Evolutionary conservation across 2,888 invertebrate genomes (phyloP), one percentile per base, ranked within the genome.

Genomic region (Abrostola tripartita): DNA sequence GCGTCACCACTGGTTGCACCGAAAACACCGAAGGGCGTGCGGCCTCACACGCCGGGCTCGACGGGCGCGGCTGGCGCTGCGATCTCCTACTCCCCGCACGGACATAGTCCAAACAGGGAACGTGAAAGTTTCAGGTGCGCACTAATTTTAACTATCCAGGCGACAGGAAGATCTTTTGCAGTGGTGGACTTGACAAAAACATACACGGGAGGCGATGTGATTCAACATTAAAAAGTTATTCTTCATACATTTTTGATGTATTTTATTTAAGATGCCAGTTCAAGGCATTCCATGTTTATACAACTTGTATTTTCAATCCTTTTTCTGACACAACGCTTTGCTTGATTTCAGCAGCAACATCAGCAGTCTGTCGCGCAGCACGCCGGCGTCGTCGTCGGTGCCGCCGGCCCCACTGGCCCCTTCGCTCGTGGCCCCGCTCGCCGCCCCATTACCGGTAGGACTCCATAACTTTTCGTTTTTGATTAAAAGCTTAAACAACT

Each of bases 91-190:
- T 97, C 97, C 51, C 97, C 98, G 14, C 95, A 97, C 81, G 97
- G 96, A 65, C 97, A 96, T 87, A 97, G 97, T 89, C 97, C 97
- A 57, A 96, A 95, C 81, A 95, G 97, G 83, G 98, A 98, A 90
- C 95, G 98, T 77, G 98, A 98, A 87, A 97, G 97, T 90, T 98
- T 97, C 94, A 98, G 98, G 98, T 98, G 95, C 81, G 79, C 68
- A 63, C 37, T 55, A 42, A 6, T n/a, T 14, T 24, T 49, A 52
- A 55, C 55, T 61, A 35, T 24, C 24, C 24, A 24, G 24, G 24
- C 24, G 24, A 24, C 24, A 24, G 24, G 24, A 1, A 24, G 24
- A 24, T 24, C 24, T 24, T 24, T 24, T 4, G 1, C 24, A 24
- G 1, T 24, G 24, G 24, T 24, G 4, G 24, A 24, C 24, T 24